Conservation (phyloP, 2,797 vertebrate genomes). For the Pseudomugil tenellus region DNA sequence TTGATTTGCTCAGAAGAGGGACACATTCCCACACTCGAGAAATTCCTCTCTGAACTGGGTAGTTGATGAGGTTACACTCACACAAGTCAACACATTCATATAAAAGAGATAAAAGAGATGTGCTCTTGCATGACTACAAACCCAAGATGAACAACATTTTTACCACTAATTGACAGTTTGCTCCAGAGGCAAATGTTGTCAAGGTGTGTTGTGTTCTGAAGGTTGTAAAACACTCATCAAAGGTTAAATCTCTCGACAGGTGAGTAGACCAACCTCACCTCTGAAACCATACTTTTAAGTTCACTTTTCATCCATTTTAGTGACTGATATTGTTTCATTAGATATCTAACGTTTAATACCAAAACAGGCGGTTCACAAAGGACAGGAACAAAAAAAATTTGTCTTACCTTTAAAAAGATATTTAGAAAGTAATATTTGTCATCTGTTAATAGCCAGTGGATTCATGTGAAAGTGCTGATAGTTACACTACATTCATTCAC, state of each 20-base stretch:
- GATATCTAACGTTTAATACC: neutral
- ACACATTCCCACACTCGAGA: constrained; percentile 61
- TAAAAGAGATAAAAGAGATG: constrained; percentile 46
- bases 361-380: neutral
- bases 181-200: constrained; percentile 7
- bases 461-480: neutral
- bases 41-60: constrained; percentile 51
- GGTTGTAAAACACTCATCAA: neutral
- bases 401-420: neutral
- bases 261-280: constrained; percentile 2
- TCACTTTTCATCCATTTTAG: neutral
- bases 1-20: constrained; percentile 23
- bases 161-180: constrained; percentile 25
- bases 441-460: constrained; percentile 9
- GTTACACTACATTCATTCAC: constrained; percentile 8
- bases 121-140: constrained; percentile 44
- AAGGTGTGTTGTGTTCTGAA: constrained; percentile 18
- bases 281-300: neutral
- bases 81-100: constrained; percentile 25
- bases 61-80: constrained; percentile 24
- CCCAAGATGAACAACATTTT: constrained; percentile 20
- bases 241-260: neutral
- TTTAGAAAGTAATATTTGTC: neutral
- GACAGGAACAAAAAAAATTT: neutral
- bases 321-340: neutral